Base-by-base conservation (phyloP, 2,888 invertebrate genomes). In the Portevinia maculata region DNA sequence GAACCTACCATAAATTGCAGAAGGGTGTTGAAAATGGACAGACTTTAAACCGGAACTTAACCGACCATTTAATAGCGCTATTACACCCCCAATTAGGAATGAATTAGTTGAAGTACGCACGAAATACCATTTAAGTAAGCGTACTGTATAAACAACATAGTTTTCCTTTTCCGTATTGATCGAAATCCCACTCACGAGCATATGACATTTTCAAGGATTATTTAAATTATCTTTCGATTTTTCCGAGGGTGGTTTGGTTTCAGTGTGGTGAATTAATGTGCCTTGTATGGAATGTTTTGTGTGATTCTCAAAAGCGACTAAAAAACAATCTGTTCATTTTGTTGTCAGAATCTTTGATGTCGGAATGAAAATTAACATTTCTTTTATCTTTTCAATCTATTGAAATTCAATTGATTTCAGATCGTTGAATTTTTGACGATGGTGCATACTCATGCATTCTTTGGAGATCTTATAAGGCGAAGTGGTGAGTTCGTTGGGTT, bases 51-150 rank as follows among this genome's bases (percentile, higher is more conserved):
- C 86, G 86, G 85, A 85, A 86, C 85, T 87, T 86, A 87, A 86
- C 86, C 86, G 85, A 87, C 86, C 87, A 87, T 87, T 88, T 88
- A 88, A 89, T 87, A 86, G 88, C 86, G 87, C 88, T 87, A 88
- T 89, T 88, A 88, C 89, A 89, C 88, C 88, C 89, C 88, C 89
- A 90, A 89, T 90, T 90, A 89, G 87, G 85, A 87, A 78, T 85
- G 86, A 88, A 88, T 87, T 86, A 87, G 84, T 84, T 62, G 13
- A 67, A 83, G 67, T 79, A 60, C 41, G 44, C 57, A 15, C 28
- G 65, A 59, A 34, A 52, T 73, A 73, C 64, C 65, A 62, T 79
- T 74, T 65, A 28, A 19, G 57, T 28, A 24, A 37, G 19, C 21
- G 67, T 1, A 46, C 46, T 62, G 39, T 37, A 32, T 59, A 53